A percentile compares a stretch with the other conserved stretches of the same genome.
phyloP scores from a whole-genome alignment of 2,888 invertebrate genomes.

The Rhingia rostrata region DNA sequence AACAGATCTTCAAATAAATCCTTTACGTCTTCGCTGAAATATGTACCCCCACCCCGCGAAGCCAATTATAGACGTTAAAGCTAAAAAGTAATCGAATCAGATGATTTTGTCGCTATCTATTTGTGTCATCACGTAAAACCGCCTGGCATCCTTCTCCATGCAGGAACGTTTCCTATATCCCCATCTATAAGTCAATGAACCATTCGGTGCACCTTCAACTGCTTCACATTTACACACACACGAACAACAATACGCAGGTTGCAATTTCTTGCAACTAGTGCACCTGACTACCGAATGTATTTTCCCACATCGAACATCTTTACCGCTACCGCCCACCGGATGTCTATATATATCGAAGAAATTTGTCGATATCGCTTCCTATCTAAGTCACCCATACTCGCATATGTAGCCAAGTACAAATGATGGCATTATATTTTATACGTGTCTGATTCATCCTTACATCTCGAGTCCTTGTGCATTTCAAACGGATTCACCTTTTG shows the following conservation, averaged over 20 bases:
- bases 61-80: no score
- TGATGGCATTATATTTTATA: slow-evolving; percentile 71
- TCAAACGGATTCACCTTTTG: slow-evolving; percentile 76
- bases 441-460: slow-evolving; percentile 68
- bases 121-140: no score
- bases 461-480: slow-evolving; percentile 36
- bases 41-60: no score
- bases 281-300: slow-evolving; percentile 60
- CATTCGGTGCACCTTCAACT: background rate
- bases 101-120: no score
- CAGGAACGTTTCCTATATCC: no score
- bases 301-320: slow-evolving; percentile 56
- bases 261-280: slow-evolving; percentile 27
- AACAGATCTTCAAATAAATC: no score
- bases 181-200: slow-evolving; percentile 24
- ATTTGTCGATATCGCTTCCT: slow-evolving; percentile 75
- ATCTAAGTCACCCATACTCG: slow-evolving; percentile 37
- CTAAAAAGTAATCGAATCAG: no score
- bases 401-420: slow-evolving; percentile 67
- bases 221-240: slow-evolving; percentile 20
- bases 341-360: slow-evolving; percentile 64
- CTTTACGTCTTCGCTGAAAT: no score
- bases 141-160: no score
- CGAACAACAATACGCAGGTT: background rate
- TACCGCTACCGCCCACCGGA: slow-evolving; percentile 66